Base-by-base conservation (phyloP, 2,888 invertebrate species). In the Esperia sulphurella region DNA sequence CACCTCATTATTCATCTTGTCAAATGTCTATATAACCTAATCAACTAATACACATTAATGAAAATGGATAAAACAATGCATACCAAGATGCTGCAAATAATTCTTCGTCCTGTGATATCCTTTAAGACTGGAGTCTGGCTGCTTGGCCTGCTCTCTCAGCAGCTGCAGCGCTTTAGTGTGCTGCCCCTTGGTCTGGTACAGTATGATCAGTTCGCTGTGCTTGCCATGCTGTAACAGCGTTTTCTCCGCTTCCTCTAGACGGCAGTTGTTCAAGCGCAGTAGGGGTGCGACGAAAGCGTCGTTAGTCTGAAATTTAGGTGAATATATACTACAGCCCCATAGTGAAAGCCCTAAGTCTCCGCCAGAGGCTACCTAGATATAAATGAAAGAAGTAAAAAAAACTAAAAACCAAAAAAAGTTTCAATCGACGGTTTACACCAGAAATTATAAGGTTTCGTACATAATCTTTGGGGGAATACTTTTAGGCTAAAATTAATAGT, bases 141-240 rank as follows among this genome's bases (percentile, higher is more conserved):
- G 91, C 69, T 91, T 91, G 7, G 95, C 91, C 73, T 95, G 96
- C 42, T 94, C 94, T 65, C 94, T 92, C 30, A 99, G 89, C 49
- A 98, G 85, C 67, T 97, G 96, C 14, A 99, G 89, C 8, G 99
- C 99, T 83, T 96, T 95, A 53, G 94, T 93, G 75, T 99, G 98
- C 62, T 97, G 94, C 0, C 95, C 96, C 80, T 98, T 98, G 0
- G 95, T 96, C 80, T 98, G 96, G 79, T 99, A 99, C 31, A 99
- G 90, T 66, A 99, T 97, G 58, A 98, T 97, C 0, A 99, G 91
- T 76, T 99, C 99, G 55, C 95, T 95, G 71, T 95, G 95, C 78
- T 98, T 98, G 46, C 96, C 94, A 76, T 96, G 93, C 68, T 95
- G 95, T 56, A 95, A 92, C 33, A 99, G 86, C 0, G 96, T 96